These are phyloP conservation scores for Benitochromis conjunctus DNA, from an alignment of 2,113 vertebrate species.

Conservation along the genomic window DNA sequence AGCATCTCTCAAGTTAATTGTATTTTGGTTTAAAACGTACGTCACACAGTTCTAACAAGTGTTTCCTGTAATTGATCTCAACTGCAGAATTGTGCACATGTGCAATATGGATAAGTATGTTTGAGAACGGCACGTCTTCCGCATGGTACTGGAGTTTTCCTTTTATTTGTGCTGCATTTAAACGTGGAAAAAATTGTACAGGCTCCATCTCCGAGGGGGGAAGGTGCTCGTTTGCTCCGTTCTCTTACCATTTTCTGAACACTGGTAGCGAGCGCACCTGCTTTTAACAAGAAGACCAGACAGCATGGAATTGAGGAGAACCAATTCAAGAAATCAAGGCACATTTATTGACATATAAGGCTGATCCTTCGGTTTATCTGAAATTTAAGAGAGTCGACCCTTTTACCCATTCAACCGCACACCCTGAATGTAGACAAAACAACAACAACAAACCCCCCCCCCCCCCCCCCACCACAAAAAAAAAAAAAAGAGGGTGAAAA, in stretches of 20 bases:
- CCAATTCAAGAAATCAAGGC: constrained; percentile 82
- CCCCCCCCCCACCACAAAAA: too few species aligned
- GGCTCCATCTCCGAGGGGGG: not conserved
- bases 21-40: constrained; percentile 63
- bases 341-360: constrained; percentile 84
- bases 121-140: not conserved
- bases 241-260: not conserved
- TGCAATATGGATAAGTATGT: constrained; percentile 47
- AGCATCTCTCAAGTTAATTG: constrained; percentile 23
- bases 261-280: not conserved
- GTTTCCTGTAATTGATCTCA: constrained; percentile 1
- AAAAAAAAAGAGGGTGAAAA: too few species aligned
- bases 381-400: not conserved
- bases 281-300: not conserved
- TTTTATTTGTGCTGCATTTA: not conserved
- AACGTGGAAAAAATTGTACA: not conserved
- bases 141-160: not conserved
- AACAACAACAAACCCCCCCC: not conserved
- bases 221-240: constrained; percentile 38
- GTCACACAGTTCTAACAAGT: constrained; percentile 28
- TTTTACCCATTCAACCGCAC: not conserved
- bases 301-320: not conserved
- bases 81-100: constrained; percentile 47
- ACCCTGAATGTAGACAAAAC: not conserved
- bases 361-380: constrained; percentile 63